Evolutionary conservation across 2,888 invertebrate genomes (phyloP), one percentile per base, ranked within the genome.

Genomic region (Micoletzkya japonica): DNA sequence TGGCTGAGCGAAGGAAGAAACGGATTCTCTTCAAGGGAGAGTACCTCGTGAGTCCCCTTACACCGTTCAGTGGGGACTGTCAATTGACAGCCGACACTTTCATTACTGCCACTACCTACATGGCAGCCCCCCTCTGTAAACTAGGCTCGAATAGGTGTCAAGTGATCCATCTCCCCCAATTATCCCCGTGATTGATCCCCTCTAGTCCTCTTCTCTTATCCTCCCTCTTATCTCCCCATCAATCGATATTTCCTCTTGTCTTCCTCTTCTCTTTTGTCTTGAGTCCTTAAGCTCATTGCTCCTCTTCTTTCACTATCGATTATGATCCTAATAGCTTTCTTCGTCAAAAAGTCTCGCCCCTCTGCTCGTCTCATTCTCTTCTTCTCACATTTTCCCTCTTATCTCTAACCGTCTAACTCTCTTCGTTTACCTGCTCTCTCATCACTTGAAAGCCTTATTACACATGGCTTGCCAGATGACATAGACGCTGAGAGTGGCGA

Each of bases 21-120:
- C 67, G 81, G 77, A 85, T 85, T 76, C 70, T 85, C 6, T 86
- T 85, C 75, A 86, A 85, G 71, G 85, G 85, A 74, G 85, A 85
- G 76, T 85, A 83, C 70, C 73, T 85, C 77, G 85, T 84, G 32
- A 72, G 79, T 70, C 30, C n/a, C 56, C n/a, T n/a, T n/a, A n/a
- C n/a, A n/a, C n/a, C n/a, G n/a, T n/a, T n/a, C n/a, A n/a, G n/a
- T n/a, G n/a, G n/a, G n/a, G n/a, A n/a, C n/a, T n/a, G n/a, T n/a
- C n/a, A n/a, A n/a, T n/a, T n/a, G n/a, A n/a, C n/a, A n/a, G n/a
- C n/a, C n/a, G n/a, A n/a, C n/a, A n/a, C n/a, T n/a, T n/a, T n/a
- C n/a, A n/a, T n/a, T n/a, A n/a, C n/a, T n/a, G n/a, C n/a, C n/a
- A n/a, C n/a, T n/a, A n/a, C n/a, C n/a, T n/a, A n/a, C n/a, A n/a